Percentiles rank a stretch among this genome's conserved stretches.
Evolutionary conservation across 2,888 invertebrate species (phyloP).

Genomic region (Polydrusus pterygomalis): DNA sequence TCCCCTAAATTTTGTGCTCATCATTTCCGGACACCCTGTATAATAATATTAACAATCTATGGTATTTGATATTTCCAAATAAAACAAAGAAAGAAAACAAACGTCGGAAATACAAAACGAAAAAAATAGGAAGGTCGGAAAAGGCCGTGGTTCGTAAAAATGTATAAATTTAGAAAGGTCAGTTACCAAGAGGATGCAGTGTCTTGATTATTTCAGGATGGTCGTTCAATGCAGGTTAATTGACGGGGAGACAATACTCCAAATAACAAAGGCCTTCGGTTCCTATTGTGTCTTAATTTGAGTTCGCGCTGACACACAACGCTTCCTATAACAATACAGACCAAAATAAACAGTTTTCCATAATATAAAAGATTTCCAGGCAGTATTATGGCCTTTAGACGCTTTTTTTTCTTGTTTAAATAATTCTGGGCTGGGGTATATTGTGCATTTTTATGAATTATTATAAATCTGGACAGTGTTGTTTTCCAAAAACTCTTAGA

Average conservation of each 20-base stretch:
- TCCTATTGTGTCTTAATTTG: constrained; percentile 71
- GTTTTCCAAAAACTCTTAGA: too few relatives aligned
- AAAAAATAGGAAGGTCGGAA: too few relatives aligned
- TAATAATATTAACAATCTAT: too few relatives aligned
- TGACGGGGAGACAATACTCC: constrained; percentile 70
- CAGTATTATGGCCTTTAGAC: background rate
- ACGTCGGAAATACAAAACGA: too few relatives aligned
- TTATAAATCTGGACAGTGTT: too few relatives aligned
- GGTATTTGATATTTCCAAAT: too few relatives aligned
- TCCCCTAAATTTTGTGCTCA: too few relatives aligned
- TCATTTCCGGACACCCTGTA: too few relatives aligned
- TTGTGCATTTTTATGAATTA: too few relatives aligned
- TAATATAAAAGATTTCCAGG: background rate
- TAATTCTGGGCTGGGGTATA: too few relatives aligned
- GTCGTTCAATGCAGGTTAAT: constrained; percentile 71
- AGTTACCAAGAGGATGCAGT: constrained; percentile 60
- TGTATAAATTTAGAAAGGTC: constrained; percentile 6
- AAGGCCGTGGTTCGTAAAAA: background rate
- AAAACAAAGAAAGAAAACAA: too few relatives aligned
- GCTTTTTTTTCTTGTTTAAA: constrained; percentile 1
- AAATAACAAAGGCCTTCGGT: constrained; percentile 70
- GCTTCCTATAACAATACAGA: constrained; percentile 62
- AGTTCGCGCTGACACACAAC: constrained; percentile 69
- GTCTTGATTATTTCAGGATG: constrained; percentile 71
- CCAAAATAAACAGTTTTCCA: constrained; percentile 60